These are phyloP conservation scores for Phalacrocorax carbo DNA, from an alignment of 2,113 vertebrate species.

Conservation along the genomic window DNA sequence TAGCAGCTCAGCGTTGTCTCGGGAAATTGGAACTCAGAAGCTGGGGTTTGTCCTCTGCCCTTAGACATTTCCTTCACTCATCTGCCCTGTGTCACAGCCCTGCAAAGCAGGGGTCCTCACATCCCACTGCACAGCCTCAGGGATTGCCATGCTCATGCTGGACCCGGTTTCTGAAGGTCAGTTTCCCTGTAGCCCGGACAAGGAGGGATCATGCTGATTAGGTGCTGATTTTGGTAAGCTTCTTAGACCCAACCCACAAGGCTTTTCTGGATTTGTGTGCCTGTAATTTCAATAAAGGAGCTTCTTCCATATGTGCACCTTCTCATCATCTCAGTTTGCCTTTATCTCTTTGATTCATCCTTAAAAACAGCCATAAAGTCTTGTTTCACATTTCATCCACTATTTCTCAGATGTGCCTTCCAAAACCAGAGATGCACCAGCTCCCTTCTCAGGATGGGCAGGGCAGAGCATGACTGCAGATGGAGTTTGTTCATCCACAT, in stretches of 20 bases:
- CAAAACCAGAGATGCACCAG: background rate
- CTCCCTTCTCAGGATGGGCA: background rate
- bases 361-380: background rate
- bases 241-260: background rate
- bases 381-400: background rate
- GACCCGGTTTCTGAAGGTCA: conserved; percentile 23
- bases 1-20: rapidly evolving
- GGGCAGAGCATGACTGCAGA: background rate
- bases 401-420: background rate
- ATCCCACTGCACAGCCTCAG: background rate
- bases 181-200: background rate
- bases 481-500: background rate
- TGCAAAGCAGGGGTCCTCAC: rapidly evolving
- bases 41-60: background rate
- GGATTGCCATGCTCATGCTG: background rate
- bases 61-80: background rate
- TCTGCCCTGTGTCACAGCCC: background rate
- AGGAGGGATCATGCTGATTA: conserved; percentile 49
- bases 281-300: conserved; percentile 59
- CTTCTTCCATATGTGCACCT: conserved; percentile 58
- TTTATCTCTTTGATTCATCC: background rate
- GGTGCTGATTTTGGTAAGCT: conserved; percentile 12
- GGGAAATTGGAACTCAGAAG: background rate
- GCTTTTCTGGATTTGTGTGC: conserved; percentile 58
- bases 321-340: background rate